These are phyloP conservation scores for Bubalus kerabau DNA, from an alignment of 2,113 vertebrate species.

Conservation along the genomic window DNA sequence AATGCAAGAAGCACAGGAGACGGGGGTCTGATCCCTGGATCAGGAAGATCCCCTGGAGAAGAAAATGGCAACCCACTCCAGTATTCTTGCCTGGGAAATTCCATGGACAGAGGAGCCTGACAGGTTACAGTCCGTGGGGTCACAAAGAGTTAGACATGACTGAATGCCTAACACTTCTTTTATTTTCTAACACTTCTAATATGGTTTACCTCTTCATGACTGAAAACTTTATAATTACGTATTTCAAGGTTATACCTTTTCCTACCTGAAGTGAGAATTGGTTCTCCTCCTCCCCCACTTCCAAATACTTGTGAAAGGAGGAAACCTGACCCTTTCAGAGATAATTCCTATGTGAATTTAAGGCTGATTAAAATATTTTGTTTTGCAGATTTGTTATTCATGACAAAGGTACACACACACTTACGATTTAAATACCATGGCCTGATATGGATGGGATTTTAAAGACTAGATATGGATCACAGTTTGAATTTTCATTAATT, in stretches of 20 bases:
- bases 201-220: not conserved
- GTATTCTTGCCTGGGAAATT: not conserved
- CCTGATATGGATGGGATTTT: not conserved
- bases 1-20: not conserved
- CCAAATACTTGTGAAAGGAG: not conserved
- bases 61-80: not conserved
- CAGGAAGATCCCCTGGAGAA: not conserved
- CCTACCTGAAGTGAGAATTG: not conserved
- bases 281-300: not conserved
- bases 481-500: not conserved
- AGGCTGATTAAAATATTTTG: not conserved
- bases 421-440: not conserved
- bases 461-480: not conserved
- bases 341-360: not conserved
- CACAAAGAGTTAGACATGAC: not conserved
- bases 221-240: not conserved
- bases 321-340: not conserved
- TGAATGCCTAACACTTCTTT: not conserved
- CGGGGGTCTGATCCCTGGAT: not conserved
- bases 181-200: not conserved
- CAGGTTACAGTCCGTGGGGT: not conserved
- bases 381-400: not conserved
- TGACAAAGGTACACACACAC: not conserved
- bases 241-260: not conserved
- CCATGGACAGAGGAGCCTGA: not conserved